Base-by-base conservation (phyloP, 2,797 vertebrate species). In the Euthynnus affinis region DNA sequence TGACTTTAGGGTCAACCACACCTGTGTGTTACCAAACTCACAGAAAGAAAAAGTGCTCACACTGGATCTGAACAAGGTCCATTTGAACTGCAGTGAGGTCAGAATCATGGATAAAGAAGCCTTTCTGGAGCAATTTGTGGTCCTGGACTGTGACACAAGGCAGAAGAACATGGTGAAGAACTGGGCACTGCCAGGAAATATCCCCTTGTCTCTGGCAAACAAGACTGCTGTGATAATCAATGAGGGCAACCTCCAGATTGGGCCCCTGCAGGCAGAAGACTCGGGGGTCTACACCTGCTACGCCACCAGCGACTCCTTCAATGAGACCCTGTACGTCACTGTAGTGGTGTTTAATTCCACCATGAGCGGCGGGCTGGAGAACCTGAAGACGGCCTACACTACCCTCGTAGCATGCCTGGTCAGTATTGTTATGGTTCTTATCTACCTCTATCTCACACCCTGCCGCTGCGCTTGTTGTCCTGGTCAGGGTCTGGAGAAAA, bases 401-500 rank as follows among this genome's bases (percentile, higher is more conserved):
- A 99, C 98, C 0, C 94, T 99, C 0, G 95, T 97, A 85, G 98
- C 96, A 42, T 99, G 98, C 55, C 92, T 98, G 91, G 92, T 97
- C 80, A 99, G 97, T 49, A 88, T 98, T 51, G 94, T 99, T 48
- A 94, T 99, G 92, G 96, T 99, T 42, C 94, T 99, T 67, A 95
- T 99, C 91, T 99, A 99, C 92, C 95, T 99, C 91, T 99, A 97
- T 83, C 91, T 99, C 80, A 98, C 98, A 0, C 98, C 98, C 0
- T 99, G 97, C 77, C 96, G 81, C 76, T 99, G 97, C 90, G 89
- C 96, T 70, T 98, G 97, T 74, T 96, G 96, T 8, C 94, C 94
- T 1, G 88, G 73, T 51, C 73, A 91, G 49, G 87, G 87, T 12
- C 95, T 95, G 56, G 92, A 95, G 0, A 94, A 96, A 49, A 92